Conservation (phyloP, 2,888 invertebrate genomes). For the Amorpha juglandis region DNA sequence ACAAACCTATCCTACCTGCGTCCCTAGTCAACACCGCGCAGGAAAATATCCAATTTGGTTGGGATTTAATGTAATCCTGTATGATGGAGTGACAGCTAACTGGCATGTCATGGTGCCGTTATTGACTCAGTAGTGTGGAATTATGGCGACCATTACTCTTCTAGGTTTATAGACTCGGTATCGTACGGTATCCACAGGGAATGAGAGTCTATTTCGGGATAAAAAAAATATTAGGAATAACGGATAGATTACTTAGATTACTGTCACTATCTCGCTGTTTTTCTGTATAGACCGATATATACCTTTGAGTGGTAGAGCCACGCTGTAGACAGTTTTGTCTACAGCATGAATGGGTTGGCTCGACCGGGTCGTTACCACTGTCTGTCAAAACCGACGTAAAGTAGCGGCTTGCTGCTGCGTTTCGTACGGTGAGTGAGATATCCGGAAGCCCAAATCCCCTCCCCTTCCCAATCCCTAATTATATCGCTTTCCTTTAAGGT, state of each 20-base stretch:
- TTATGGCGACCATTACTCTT: slow-evolving; percentile 34
- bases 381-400: too few species aligned
- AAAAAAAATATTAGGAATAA: slow-evolving; percentile 6
- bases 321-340: too few species aligned
- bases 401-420: too few species aligned
- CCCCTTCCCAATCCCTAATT: too few species aligned
- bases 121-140: slow-evolving; percentile 28
- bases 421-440: too few species aligned
- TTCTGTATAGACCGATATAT: too few species aligned
- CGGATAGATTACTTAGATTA: not conserved
- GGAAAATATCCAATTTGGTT: slow-evolving; percentile 58
- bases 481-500: too few species aligned
- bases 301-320: too few species aligned
- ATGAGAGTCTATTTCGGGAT: slow-evolving; percentile 23
- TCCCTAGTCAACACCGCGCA: slow-evolving; percentile 33
- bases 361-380: too few species aligned
- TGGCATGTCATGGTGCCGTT: slow-evolving; percentile 33
- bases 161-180: slow-evolving; percentile 24
- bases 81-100: slow-evolving; percentile 45
- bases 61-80: slow-evolving; percentile 56
- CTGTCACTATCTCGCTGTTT: not conserved
- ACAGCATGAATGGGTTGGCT: too few species aligned
- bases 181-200: slow-evolving; percentile 31
- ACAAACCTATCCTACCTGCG: slow-evolving; percentile 24
- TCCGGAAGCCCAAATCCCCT: too few species aligned